A percentile compares a stretch with the other conserved stretches of the same genome.
Conservation (phyloP, 2,113 vertebrate genomes). For the Lepus europaeus region DNA sequence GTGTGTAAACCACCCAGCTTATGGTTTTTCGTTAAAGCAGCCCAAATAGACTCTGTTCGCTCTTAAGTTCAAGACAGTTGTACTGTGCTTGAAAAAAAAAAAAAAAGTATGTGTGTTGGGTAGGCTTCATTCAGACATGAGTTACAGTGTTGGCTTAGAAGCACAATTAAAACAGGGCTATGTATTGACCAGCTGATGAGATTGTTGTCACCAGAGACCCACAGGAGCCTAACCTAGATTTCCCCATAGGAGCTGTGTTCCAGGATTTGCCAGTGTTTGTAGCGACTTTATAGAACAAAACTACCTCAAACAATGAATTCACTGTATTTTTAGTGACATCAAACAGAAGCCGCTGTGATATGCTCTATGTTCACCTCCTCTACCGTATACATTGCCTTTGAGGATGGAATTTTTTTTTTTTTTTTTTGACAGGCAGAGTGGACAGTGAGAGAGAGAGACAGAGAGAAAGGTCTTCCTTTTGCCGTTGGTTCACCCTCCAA, state of each 20-base stretch:
- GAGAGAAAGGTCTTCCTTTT: no score
- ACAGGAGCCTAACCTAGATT: not conserved
- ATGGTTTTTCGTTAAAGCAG: not conserved
- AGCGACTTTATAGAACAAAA: not conserved
- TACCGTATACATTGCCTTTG: not conserved
- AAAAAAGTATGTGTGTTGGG: not conserved
- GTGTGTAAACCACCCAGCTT: not conserved
- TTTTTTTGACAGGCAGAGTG: no score
- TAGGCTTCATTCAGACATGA: not conserved
- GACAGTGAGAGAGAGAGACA: no score
- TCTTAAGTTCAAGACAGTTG: not conserved
- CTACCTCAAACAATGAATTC: not conserved
- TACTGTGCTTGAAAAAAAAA: not conserved
- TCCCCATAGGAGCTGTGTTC: not conserved
- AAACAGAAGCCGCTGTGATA: constrained; percentile 19
- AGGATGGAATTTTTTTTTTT: no score
- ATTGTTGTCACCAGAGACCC: not conserved
- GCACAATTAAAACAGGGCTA: not conserved
- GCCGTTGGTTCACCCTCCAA: no score
- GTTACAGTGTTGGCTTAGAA: not conserved
- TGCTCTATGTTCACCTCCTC: not conserved
- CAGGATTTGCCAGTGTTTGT: not conserved
- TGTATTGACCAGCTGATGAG: not conserved
- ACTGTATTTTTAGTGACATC: not conserved
- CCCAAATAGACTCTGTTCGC: not conserved